These are phyloP conservation scores for Trichogramma pretiosum DNA, from an alignment of 1,140 invertebrate species.

Conservation along the genomic window DNA sequence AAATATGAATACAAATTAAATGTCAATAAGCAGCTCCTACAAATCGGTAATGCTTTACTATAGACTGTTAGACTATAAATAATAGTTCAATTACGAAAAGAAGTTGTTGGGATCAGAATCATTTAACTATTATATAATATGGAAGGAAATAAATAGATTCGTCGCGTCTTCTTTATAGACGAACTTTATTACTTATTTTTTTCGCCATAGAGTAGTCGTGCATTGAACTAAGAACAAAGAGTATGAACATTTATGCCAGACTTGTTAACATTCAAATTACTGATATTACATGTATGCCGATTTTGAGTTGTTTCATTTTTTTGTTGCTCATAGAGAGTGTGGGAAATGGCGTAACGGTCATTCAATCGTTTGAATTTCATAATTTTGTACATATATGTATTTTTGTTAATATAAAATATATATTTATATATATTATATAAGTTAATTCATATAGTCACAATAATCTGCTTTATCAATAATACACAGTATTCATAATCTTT, in stretches of 20 bases:
- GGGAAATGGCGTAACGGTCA: slow-evolving; percentile 29
- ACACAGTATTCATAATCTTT: slow-evolving; percentile 28
- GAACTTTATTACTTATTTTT: slow-evolving; percentile 30
- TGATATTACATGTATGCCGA: too few species aligned
- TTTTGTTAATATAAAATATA: slow-evolving; percentile 42
- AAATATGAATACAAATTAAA: too few species aligned
- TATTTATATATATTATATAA: slow-evolving; percentile 33
- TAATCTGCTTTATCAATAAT: slow-evolving; percentile 28
- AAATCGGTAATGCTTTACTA: too few species aligned
- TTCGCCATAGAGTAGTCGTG: slow-evolving; percentile 27
- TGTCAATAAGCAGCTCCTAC: too few species aligned
- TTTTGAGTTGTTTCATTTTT: too few species aligned
- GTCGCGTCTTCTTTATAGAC: slow-evolving; percentile 27
- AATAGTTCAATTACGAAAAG: too few species aligned
- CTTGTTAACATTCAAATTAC: slow-evolving; percentile 28
- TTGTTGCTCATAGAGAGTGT: slow-evolving; percentile 28
- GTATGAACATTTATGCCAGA: slow-evolving; percentile 32
- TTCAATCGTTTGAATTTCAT: slow-evolving; percentile 21
- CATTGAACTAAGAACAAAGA: slow-evolving; percentile 27
- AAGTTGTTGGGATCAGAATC: too few species aligned
- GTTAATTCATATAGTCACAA: slow-evolving; percentile 32
- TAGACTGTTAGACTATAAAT: too few species aligned
- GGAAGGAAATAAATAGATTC: too few species aligned
- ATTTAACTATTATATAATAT: too few species aligned
- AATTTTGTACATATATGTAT: too few species aligned